phyloP scores from a whole-genome alignment of 2,113 vertebrate species.

The Passer montanus region DNA sequence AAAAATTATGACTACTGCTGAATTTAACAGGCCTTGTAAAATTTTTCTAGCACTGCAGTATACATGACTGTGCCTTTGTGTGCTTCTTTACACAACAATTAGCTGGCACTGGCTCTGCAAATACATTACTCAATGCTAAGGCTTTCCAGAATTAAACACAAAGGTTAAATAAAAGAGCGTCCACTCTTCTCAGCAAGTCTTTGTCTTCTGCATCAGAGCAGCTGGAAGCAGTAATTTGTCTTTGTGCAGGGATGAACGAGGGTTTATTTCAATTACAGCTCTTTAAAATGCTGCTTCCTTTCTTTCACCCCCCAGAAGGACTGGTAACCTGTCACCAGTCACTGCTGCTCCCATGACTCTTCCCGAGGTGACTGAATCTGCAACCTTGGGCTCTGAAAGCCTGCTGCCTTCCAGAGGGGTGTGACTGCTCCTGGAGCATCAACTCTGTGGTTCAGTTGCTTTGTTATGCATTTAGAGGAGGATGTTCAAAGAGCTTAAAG shows the following conservation, averaged over 20 bases:
- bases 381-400: neutral
- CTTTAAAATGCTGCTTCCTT: neutral
- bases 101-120: constrained; percentile 35
- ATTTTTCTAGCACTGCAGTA: neutral
- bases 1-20: constrained; percentile 9
- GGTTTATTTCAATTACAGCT: neutral
- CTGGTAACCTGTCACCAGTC: neutral
- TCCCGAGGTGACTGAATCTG: neutral
- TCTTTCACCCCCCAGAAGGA: neutral
- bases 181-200: neutral
- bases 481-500: neutral
- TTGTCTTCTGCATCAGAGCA: neutral
- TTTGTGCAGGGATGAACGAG: neutral
- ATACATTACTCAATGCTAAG: neutral
- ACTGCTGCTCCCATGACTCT: neutral
- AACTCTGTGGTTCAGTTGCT: neutral
- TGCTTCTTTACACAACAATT: constrained; percentile 32
- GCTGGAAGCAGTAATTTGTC: constrained; percentile 22
- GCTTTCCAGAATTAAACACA: constrained; percentile 31
- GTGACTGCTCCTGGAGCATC: neutral
- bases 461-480: neutral
- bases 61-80: neutral
- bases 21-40: constrained; percentile 29
- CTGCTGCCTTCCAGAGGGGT: neutral
- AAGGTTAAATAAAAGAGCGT: constrained; percentile 38